Conservation (phyloP, 2,888 invertebrate species). For the Epiperipatus broadwayi region DNA sequence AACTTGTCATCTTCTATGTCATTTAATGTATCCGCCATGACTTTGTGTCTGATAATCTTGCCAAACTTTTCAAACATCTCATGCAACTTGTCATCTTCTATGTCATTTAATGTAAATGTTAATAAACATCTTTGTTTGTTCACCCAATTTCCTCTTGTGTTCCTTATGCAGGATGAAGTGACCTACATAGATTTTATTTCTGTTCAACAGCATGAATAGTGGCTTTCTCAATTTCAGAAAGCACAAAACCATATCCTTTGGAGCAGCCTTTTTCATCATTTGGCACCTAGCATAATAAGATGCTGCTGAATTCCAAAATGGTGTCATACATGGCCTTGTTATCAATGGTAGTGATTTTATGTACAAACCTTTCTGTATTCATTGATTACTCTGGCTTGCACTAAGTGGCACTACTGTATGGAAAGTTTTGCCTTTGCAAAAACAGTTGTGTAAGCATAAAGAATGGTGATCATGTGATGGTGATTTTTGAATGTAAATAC, state of each 20-base stretch:
- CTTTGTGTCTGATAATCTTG: too few species aligned
- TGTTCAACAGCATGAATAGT: slow-evolving; percentile 95
- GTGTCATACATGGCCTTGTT: slow-evolving; percentile 99
- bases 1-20: slow-evolving; percentile 76
- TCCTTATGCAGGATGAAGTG: slow-evolving; percentile 94
- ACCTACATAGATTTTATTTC: slow-evolving; percentile 94
- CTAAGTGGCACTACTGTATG: too few species aligned
- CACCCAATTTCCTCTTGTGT: slow-evolving; percentile 91
- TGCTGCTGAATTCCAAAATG: slow-evolving; percentile 95
- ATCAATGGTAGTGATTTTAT: slow-evolving; percentile 60
- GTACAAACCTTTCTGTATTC: too few species aligned
- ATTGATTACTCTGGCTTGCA: too few species aligned
- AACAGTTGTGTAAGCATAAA: too few species aligned
- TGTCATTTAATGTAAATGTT: slow-evolving; percentile 99
- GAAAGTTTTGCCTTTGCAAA: too few species aligned
- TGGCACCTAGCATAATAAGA: slow-evolving; percentile 78
- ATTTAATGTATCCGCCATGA: too few species aligned
- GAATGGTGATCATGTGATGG: too few species aligned
- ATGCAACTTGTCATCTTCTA: too few species aligned
- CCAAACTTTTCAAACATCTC: too few species aligned
- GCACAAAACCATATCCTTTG: slow-evolving; percentile 95
- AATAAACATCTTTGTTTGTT: slow-evolving; percentile 81
- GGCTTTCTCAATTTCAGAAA: slow-evolving; percentile 95
- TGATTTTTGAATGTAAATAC: too few species aligned
- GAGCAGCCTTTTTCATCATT: slow-evolving; percentile 84